Evolutionary conservation across 2,888 invertebrate species (phyloP).

Genomic region (Drosophila ustulata): DNA sequence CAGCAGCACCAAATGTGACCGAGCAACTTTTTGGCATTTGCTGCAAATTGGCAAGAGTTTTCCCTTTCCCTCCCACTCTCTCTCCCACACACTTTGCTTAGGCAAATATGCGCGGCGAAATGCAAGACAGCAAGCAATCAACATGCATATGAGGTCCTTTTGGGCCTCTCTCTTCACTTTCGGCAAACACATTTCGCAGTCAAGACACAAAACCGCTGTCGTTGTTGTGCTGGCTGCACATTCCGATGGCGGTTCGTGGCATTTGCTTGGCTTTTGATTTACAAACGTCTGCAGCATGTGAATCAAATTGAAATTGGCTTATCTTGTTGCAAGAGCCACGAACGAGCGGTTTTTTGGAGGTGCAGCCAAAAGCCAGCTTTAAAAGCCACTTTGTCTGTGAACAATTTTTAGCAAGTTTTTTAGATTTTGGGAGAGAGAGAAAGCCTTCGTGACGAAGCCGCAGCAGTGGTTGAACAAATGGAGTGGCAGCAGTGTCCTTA

Average conservation of each 20-base stretch:
- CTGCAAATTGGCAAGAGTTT: slow-evolving; percentile 24
- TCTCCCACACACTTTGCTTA: slow-evolving; percentile 23
- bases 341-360: slow-evolving; percentile 59
- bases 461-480: slow-evolving; percentile 60
- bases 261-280: slow-evolving; percentile 66
- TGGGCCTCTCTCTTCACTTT: slow-evolving; percentile 25
- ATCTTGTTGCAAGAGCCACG: slow-evolving; percentile 72
- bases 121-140: slow-evolving; percentile 59
- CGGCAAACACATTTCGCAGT: slow-evolving; percentile 68
- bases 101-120: slow-evolving; percentile 38
- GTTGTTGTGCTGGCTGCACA: not conserved
- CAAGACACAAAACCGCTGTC: slow-evolving; percentile 52
- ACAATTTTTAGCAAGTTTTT: slow-evolving; percentile 22
- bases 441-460: slow-evolving; percentile 56
- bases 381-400: slow-evolving; percentile 33
- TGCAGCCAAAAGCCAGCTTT: slow-evolving; percentile 1
- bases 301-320: slow-evolving; percentile 80
- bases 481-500: slow-evolving; percentile 36
- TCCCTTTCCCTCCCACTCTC: not conserved
- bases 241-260: slow-evolving; percentile 17
- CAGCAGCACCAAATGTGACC: slow-evolving; percentile 39
- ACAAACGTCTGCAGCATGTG: slow-evolving; percentile 69
- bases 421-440: not conserved
- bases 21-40: slow-evolving; percentile 32
- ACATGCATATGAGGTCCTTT: slow-evolving; percentile 63